A percentile compares a stretch with the other conserved stretches of the same genome.
Evolutionary conservation across 2,113 vertebrate genomes (phyloP).

Genomic region (Albula goreensis): DNA sequence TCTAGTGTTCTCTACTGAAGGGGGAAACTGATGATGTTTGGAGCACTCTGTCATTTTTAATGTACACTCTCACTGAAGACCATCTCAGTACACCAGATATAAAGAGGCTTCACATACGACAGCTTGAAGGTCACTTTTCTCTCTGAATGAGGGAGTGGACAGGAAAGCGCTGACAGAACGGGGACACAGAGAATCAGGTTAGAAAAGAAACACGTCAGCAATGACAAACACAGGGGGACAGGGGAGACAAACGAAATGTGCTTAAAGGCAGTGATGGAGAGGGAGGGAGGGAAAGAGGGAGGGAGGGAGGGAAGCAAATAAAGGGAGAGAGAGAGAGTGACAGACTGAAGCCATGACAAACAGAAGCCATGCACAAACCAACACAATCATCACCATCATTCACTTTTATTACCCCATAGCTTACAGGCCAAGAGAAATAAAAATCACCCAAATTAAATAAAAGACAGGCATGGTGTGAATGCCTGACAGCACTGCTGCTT

Average conservation of each 20-base stretch:
- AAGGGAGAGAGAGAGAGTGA: constrained; percentile 29
- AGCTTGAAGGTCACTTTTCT: constrained; percentile 92
- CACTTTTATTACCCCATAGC: background rate
- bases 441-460: background rate
- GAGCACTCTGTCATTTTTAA: constrained; percentile 26
- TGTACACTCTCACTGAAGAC: constrained; percentile 75
- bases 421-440: background rate
- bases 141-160: constrained; percentile 71
- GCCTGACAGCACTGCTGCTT: background rate
- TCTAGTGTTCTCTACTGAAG: constrained; percentile 60
- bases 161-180: background rate
- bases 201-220: constrained; percentile 35
- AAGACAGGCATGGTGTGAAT: background rate
- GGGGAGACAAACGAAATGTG: background rate
- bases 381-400: constrained; percentile 1
- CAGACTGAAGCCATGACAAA: constrained; percentile 61
- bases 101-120: constrained; percentile 83
- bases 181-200: constrained; percentile 51
- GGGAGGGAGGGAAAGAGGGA: background rate
- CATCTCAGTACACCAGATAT: constrained; percentile 83
- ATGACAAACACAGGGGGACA: constrained; percentile 25
- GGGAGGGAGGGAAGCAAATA: constrained; percentile 26
- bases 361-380: constrained; percentile 57
- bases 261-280: constrained; percentile 33
- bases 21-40: constrained; percentile 65